Evolutionary conservation across 2,888 invertebrate genomes (phyloP), one percentile per base, ranked within the genome.

Genomic region (Luffia ferchaultella): DNA sequence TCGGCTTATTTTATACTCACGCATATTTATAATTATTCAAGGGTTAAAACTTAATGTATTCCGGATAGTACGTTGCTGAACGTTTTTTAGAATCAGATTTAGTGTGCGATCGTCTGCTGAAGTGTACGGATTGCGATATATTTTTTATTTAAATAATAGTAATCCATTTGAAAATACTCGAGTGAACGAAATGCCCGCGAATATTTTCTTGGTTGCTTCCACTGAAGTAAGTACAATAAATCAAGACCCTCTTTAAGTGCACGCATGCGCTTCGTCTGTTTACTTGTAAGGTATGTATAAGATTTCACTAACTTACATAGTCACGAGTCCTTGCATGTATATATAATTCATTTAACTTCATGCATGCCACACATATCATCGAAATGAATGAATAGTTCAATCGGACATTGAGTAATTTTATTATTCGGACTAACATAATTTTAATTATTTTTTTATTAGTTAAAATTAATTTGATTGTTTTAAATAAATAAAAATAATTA

Each of bases 1-100:
- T 77, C 68, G 67, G 73, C 76, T 77, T 73, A 78, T 77, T 82
- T 77, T 76, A 71, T 65, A 68, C 75, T 73, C 78, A 74, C 80
- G 80, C 76, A 76, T 79, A 78, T 78, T 79, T 82, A 79, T 83
- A 83, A 83, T 83, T 83, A 79, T 83, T 75, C 79, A 79, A 75
- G 83, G 83, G 82, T 79, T 64, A 62, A 58, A 54, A 57, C 57
- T 20, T 75, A 79, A 80, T 77, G 64, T 79, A 74, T 79, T 72
- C 78, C 60, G 30, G 30, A 30, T 12, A 30, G 30, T 30, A 30
- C 30, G 30, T 12, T 30, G 30, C 12, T 30, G 30, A 7, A 30
- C 12, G 30, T 7, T 30, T 30, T 30, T 30, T 30, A 7, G 30
- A 3, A 30, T 30, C 5, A 30, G 12, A 30, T 30, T 30, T 30